A percentile compares a stretch with the other conserved stretches of the same genome.
phyloP scores from a whole-genome alignment of 2,888 invertebrate genomes.

The Thera obeliscata region DNA sequence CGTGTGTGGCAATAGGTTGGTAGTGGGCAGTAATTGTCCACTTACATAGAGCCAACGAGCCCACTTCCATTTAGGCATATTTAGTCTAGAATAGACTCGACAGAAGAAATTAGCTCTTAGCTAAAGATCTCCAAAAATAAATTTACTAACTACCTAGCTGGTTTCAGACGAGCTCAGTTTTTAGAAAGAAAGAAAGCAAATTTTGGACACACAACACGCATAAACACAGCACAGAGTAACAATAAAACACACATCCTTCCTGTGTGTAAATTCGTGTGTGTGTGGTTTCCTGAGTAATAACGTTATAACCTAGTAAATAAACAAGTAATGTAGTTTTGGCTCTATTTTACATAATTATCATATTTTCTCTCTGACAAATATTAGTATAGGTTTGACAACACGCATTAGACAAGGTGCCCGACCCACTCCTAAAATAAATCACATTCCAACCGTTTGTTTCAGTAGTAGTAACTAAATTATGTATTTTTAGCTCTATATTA shows the following conservation, averaged over 20 bases:
- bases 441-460: slow-evolving; percentile 17
- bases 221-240: too few relatives aligned
- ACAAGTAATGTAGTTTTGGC: too few relatives aligned
- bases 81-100: not conserved
- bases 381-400: not conserved
- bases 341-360: not conserved
- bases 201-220: too few relatives aligned
- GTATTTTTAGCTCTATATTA: too few relatives aligned
- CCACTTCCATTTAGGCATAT: not conserved
- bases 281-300: too few relatives aligned
- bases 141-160: too few relatives aligned
- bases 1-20: slow-evolving; percentile 12
- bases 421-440: slow-evolving; percentile 29
- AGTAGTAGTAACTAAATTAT: not conserved
- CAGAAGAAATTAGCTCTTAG: not conserved
- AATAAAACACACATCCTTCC: too few relatives aligned
- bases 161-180: too few relatives aligned
- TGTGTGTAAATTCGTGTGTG: too few relatives aligned
- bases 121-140: too few relatives aligned
- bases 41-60: not conserved
- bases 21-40: slow-evolving; percentile 14
- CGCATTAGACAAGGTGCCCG: slow-evolving; percentile 3
- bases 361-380: not conserved
- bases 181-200: too few relatives aligned
- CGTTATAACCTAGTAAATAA: too few relatives aligned